Base-by-base conservation (phyloP, 2,888 invertebrate species). In the Eilema depressum region DNA sequence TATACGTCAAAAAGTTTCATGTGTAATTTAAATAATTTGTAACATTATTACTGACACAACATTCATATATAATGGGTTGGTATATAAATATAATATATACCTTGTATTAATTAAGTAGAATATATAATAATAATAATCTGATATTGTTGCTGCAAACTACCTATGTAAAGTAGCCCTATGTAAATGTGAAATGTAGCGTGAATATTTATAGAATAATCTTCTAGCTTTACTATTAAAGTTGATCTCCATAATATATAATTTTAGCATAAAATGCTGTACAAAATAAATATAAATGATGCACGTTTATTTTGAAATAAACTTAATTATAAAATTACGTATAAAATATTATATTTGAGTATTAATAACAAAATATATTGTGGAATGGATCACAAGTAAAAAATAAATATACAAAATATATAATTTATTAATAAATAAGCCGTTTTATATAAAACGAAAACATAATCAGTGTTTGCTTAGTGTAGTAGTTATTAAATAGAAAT, bases 211-310 rank as follows among this genome's bases (percentile, higher is more conserved):
- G 33, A 25, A 37, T 56, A 30, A 26, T 20, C 28, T 28, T n/a
- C n/a, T 63, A 67, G 63, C 47, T 59, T 66, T 66, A 66, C 20
- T 63, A 33, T 60, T 26, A 33, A 57, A 65, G 14, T 65, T 66
- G 65, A 61, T 66, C 63, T 66, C 62, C 12, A 12, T 66, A 17
- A 30, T 47, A 30, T 60, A 53, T 28, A 53, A 53, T 30, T 30
- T 57, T 57, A 68, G 71, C 71, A 71, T 68, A 28, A 33, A 71
- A 68, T 71, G 71, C 68, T 71, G 60, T 64, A 66, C 57, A 66
- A 66, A 66, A 57, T 47, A 25, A 61, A 63, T 56, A 37, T 37
- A 10, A 56, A 20, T 2, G 28, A 26, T 69, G 10, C 17, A 63
- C 28, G 14, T 57, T 68, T 57, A 62, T 61, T 56, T 57, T 67